Evolutionary conservation across 2,113 vertebrate genomes (phyloP).

Genomic region (Thymallus thymallus): DNA sequence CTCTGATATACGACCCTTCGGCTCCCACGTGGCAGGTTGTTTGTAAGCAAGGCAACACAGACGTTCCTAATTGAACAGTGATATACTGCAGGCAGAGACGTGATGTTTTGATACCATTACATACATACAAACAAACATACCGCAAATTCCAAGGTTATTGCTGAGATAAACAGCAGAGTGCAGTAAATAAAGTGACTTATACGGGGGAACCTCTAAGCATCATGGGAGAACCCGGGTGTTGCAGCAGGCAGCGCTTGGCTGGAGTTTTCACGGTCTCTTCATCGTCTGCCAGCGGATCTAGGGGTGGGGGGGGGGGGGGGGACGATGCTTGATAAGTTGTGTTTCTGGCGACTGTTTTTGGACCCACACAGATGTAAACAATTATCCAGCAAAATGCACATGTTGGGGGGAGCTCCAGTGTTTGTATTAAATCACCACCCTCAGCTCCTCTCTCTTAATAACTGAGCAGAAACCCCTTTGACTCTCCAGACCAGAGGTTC

Average conservation of each 20-base stretch:
- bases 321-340: slow-evolving; percentile 47
- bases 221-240: slow-evolving; percentile 11
- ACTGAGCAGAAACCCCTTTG: not conserved
- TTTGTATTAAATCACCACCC: slow-evolving; percentile 41
- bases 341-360: slow-evolving; percentile 46
- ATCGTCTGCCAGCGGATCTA: slow-evolving; percentile 66
- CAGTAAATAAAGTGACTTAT: slow-evolving; percentile 47
- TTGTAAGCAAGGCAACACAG: slow-evolving; percentile 28
- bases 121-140: slow-evolving; percentile 7
- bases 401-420: slow-evolving; percentile 47
- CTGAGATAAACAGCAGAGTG: slow-evolving; percentile 17
- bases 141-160: slow-evolving; percentile 21
- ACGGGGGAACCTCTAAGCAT: slow-evolving; percentile 34
- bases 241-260: slow-evolving; percentile 52
- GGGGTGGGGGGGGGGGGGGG: slow-evolving; percentile 8
- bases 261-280: slow-evolving; percentile 40
- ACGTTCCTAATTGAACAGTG: slow-evolving; percentile 36
- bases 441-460: not conserved
- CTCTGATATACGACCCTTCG: slow-evolving; percentile 20
- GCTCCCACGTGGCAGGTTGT: slow-evolving; percentile 15
- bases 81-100: slow-evolving; percentile 8
- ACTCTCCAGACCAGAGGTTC: slow-evolving; percentile 11
- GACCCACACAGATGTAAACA: slow-evolving; percentile 70
- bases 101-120: slow-evolving; percentile 13
- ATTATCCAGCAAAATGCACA: slow-evolving; percentile 64